Base-by-base conservation (phyloP, 2,113 vertebrate species). In the Cyrtonyx montezumae region DNA sequence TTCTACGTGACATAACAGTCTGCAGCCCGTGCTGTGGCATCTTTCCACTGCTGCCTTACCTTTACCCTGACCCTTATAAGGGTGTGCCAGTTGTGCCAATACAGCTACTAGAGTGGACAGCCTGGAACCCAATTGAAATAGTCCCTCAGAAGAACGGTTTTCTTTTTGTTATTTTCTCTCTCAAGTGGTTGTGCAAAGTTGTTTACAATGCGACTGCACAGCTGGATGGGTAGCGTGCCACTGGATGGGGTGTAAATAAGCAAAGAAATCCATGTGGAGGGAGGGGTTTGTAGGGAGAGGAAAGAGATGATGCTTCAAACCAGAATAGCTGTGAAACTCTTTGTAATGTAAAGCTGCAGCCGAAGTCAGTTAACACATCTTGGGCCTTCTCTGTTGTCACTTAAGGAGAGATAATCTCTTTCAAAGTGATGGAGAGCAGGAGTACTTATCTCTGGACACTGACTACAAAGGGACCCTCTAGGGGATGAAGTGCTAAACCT, bases 331-430 rank as follows among this genome's bases (percentile, higher is more conserved):
- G 55, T 87, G 84, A 93, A 92, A 66, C 17, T 55, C 77, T 81
- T 81, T 91, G 78, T 68, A 79, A 76, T 73, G 67, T 90, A 89
- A 84, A 73, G 87, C 59, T 66, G 37, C 32, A 88, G 80, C 48
- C 13, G 4, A 87, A 87, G 48, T 46, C 63, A 55, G 63, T 79
- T 75, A 87, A 79, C 70, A 83, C 94, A 85, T 94, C 79, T 87
- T 62, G 71, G 71, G 71, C 55, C 77, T 85, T 85, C 76, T 85
- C 51, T 91, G 45, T 55, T 59, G 71, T 90, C 71, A 37, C 49
- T 53, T 55, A 59, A 71, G 45, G 55, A 94, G 63, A 91, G 71
- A 95, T 76, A 87, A 94, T 34, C 63, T 93, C 45, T 66, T 89
- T 92, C 82, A 66, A 45, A 91, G 45, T 87, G 75, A 91, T 62